These are phyloP conservation scores for Eurois occulta DNA, from an alignment of 2,888 invertebrate species.

Conservation along the genomic window DNA sequence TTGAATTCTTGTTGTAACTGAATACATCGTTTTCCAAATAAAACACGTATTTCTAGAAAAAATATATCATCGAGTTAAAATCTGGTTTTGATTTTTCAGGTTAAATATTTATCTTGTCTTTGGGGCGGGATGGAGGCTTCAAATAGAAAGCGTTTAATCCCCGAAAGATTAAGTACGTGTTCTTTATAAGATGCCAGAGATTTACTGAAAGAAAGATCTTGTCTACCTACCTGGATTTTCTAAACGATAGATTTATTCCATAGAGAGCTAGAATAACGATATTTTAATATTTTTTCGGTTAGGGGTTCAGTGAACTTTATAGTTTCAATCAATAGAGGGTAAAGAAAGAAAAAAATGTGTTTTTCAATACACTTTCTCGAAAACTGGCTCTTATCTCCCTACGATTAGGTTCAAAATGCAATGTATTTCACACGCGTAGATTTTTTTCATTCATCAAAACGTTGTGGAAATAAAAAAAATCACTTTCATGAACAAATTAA, in stretches of 20 bases:
- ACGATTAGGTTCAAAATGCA: too few species aligned
- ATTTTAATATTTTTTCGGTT: background rate
- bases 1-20: background rate
- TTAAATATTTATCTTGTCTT: constrained; percentile 44
- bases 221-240: background rate
- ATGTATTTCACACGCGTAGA: too few species aligned
- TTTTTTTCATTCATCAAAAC: too few species aligned
- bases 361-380: too few species aligned
- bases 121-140: constrained; percentile 29
- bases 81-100: constrained; percentile 36
- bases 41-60: background rate
- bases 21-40: background rate
- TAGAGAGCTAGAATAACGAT: background rate
- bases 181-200: constrained; percentile 38
- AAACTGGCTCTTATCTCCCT: too few species aligned
- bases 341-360: background rate
- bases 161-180: constrained; percentile 45
- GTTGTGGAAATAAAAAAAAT: too few species aligned
- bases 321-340: background rate
- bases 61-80: constrained; percentile 16
- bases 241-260: background rate
- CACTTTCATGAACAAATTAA: too few species aligned
- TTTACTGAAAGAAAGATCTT: constrained; percentile 18
- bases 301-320: background rate
- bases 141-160: constrained; percentile 39